Percentiles rank a stretch among this genome's conserved stretches.
Conservation (phyloP, 2,888 invertebrate species). For the Subacronicta megacephala region DNA sequence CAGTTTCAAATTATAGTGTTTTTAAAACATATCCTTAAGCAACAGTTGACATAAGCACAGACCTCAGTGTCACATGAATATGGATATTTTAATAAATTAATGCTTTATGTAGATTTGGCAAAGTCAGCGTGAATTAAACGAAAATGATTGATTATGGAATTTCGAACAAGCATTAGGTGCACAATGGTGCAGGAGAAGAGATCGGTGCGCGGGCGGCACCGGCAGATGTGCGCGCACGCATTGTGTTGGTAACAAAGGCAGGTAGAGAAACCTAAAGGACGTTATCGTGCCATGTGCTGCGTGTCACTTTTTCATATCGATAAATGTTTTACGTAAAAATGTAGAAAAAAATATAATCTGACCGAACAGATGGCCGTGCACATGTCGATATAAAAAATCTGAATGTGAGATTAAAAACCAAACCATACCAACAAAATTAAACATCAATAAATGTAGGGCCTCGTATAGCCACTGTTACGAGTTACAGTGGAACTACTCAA, state of each 20-base stretch:
- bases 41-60: constrained; percentile 23
- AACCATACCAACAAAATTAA: constrained; percentile 36
- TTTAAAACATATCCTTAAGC: constrained; percentile 28
- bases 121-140: constrained; percentile 63
- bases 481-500: constrained; percentile 53
- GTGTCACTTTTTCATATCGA: constrained; percentile 85
- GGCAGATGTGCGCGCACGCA: constrained; percentile 84
- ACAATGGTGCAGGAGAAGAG: constrained; percentile 62
- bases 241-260: constrained; percentile 86
- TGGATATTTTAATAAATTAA: constrained; percentile 14
- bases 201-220: constrained; percentile 77
- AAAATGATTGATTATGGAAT: constrained; percentile 67
- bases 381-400: constrained; percentile 77
- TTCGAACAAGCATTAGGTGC: constrained; percentile 64
- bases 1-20: constrained; percentile 30
- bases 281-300: constrained; percentile 84
- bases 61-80: constrained; percentile 16
- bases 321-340: constrained; percentile 82
- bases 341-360: constrained; percentile 81
- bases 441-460: constrained; percentile 28
- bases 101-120: constrained; percentile 54
- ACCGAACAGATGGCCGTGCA: constrained; percentile 85
- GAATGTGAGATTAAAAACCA: constrained; percentile 53
- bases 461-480: constrained; percentile 42
- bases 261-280: constrained; percentile 80